A percentile compares a stretch with the other conserved stretches of the same genome.
Evolutionary conservation across 2,113 vertebrate genomes (phyloP).

Genomic region (Ardeotis arabs): DNA sequence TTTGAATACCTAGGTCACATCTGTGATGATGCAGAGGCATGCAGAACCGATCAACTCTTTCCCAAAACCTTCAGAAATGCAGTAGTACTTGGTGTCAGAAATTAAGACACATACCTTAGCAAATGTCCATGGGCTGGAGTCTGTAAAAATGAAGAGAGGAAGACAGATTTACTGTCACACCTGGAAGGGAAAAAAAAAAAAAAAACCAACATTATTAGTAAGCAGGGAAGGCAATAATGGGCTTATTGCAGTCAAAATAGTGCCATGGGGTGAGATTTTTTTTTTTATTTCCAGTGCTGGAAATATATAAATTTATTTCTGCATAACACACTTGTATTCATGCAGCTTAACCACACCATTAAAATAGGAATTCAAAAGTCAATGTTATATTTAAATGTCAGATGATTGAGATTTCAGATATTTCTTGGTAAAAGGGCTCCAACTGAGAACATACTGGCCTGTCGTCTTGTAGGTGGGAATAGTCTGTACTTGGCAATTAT

Average conservation of each 20-base stretch:
- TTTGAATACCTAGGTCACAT: rapidly evolving
- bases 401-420: not conserved
- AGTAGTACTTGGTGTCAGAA: not conserved
- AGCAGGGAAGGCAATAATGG: not conserved
- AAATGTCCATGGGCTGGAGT: not conserved
- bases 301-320: not conserved
- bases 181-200: not conserved
- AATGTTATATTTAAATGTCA: slow-evolving; percentile 25
- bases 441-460: not conserved
- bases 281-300: not conserved
- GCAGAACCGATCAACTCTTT: not conserved
- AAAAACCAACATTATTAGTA: not conserved
- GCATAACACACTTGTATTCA: not conserved
- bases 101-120: not conserved
- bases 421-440: not conserved
- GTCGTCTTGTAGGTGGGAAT: not conserved
- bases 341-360: not conserved
- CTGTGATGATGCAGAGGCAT: not conserved
- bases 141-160: not conserved
- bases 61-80: not conserved
- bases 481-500: not conserved
- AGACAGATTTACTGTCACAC: not conserved
- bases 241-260: not conserved
- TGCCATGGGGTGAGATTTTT: not conserved
- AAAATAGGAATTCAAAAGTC: slow-evolving; percentile 16